Evolutionary conservation across 2,113 vertebrate species (phyloP).

Genomic region (Mirounga angustirostris): DNA sequence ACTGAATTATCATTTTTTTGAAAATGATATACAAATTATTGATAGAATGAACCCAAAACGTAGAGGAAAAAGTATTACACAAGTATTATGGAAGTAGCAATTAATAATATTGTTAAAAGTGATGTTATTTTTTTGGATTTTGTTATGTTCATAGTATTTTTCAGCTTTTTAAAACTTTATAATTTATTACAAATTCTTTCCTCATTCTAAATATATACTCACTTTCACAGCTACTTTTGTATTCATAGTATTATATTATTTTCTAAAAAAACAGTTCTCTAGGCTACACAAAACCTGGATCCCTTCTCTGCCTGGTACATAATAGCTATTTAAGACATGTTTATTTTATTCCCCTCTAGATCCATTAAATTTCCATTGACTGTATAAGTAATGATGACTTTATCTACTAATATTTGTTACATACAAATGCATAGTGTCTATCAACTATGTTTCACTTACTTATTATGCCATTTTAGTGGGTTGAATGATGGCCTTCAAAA

Average conservation of each 20-base stretch:
- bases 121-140: not conserved
- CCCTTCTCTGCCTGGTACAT: not conserved
- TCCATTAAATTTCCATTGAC: not conserved
- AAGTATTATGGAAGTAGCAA: not conserved
- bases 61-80: not conserved
- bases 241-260: not conserved
- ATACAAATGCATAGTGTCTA: not conserved
- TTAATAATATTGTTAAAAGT: not conserved
- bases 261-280: not conserved
- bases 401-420: not conserved
- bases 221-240: not conserved
- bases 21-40: not conserved
- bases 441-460: not conserved
- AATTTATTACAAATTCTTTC: not conserved
- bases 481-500: not conserved
- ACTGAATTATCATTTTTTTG: not conserved
- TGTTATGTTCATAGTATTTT: not conserved
- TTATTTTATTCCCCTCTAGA: not conserved
- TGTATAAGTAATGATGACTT: not conserved
- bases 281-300: not conserved
- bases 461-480: not conserved
- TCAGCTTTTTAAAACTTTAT: not conserved
- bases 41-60: not conserved
- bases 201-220: not conserved
- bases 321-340: not conserved